Conservation (phyloP, 2,797 vertebrate genomes). For the Zenarchopterus dispar region DNA sequence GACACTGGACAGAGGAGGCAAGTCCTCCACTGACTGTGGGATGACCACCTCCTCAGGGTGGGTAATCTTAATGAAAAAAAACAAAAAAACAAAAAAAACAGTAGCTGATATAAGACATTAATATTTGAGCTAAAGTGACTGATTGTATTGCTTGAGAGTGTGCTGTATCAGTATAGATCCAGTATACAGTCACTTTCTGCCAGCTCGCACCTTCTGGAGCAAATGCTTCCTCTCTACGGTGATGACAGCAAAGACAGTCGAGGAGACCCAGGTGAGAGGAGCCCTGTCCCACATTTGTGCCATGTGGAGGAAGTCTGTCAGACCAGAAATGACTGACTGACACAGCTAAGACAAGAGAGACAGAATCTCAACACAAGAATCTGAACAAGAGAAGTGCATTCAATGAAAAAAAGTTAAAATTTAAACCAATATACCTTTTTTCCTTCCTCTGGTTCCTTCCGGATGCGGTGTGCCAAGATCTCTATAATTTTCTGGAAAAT, state of each 20-base stretch:
- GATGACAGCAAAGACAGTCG: constrained; percentile 86
- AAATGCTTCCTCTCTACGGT: constrained; percentile 86
- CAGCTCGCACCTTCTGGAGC: constrained; percentile 85
- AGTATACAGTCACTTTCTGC: not conserved
- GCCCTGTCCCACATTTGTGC: constrained; percentile 78
- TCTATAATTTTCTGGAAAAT: constrained; percentile 92
- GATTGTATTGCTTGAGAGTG: not conserved
- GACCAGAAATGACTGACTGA: constrained; percentile 74
- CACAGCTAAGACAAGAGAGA: constrained; percentile 81
- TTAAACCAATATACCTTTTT: constrained; percentile 78
- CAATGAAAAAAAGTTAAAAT: not conserved
- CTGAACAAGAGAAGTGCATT: not conserved
- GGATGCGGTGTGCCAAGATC: constrained; percentile 81
- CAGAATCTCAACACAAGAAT: not conserved
- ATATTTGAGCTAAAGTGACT: not conserved
- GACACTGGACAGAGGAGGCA: constrained; percentile 87
- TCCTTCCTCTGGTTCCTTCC: constrained; percentile 84
- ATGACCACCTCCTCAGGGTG: constrained; percentile 77
- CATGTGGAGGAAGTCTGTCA: constrained; percentile 84
- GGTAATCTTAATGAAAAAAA: constrained; percentile 73
- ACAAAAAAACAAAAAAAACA: constrained; percentile 20
- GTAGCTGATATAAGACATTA: not conserved
- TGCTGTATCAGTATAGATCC: too few relatives aligned
- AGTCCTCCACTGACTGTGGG: constrained; percentile 83
- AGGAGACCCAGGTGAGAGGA: constrained; percentile 84